Base-by-base conservation (phyloP, 1,140 invertebrate genomes). In the Euura lappo region DNA sequence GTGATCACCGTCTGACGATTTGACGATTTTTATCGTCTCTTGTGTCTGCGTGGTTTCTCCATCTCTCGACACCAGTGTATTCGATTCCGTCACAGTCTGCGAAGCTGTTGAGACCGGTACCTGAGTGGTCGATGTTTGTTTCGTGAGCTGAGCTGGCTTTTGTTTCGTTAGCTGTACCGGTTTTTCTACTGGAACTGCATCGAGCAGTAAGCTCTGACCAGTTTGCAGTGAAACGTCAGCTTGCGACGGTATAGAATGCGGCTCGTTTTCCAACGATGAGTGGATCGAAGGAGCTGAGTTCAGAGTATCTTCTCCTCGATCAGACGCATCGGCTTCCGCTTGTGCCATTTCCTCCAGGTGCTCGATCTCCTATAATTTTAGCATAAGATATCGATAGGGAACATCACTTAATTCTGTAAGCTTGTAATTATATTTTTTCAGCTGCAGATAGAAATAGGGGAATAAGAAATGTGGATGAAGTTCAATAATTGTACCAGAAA, bases 21-120 rank as follows among this genome's bases (percentile, higher is more conserved):
- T 93, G 6, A 89, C 89, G 0, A 95, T 91, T 81, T 92, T 90
- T 74, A 95, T 94, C 51, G 91, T 92, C 83, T 94, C 93, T 65
- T 86, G 84, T 43, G 78, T 76, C 71, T 81, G 75, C 28, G 69
- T 79, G 13, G 2, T 4, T 60, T 69, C 28, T 73, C 69, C 6
- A 72, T 47, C 74, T 10, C 42, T 42, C 4, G 71, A 43, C 42
- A 71, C 28, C 8, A 74, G 69, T 68, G 66, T 44, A 42, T 4
- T 68, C 0, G 66, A 28, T 67, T 81, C 79, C 6, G 79, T 80
- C 7, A 81, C 69, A n/a, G 80, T 78, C 45, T 84, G 83, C 65
- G 77, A 80, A 8, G 72, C 73, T 0, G 73, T 76, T 44, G 76
- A 75, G 4, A 78, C 64, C 45, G 81, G 75, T 11, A 83, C 79